phyloP scores from a whole-genome alignment of 2,113 vertebrate species.

The Spheniscus mendiculus region DNA sequence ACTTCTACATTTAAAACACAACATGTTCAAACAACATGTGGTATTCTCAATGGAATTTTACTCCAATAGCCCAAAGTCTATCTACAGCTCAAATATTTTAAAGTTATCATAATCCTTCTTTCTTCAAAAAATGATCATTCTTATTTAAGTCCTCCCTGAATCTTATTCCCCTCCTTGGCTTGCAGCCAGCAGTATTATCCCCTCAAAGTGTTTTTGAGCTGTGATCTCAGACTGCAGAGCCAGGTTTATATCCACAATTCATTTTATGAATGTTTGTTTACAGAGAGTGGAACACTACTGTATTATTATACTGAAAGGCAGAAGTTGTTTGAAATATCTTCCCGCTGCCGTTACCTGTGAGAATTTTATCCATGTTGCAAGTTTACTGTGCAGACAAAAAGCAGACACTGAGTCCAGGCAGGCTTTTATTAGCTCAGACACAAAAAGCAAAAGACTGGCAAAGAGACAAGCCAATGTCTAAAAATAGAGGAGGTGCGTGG shows the following conservation, averaged over 20 bases:
- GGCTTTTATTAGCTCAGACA: background rate
- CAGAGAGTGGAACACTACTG: background rate
- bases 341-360: background rate
- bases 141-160: background rate
- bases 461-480: background rate
- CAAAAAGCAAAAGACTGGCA: background rate
- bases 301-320: background rate
- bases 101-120: background rate
- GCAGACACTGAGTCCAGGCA: background rate
- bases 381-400: background rate
- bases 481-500: background rate
- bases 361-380: background rate
- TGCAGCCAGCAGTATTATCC: background rate
- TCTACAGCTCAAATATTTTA: background rate
- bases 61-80: background rate
- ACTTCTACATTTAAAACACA: background rate
- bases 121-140: background rate
- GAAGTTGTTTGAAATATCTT: background rate
- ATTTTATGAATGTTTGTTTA: background rate
- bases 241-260: background rate
- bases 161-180: background rate
- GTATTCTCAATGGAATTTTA: background rate
- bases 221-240: background rate
- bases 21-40: fast-evolving
- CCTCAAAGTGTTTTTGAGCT: background rate